These are phyloP conservation scores for Muraenolepis orangiensis DNA, from an alignment of 2,797 vertebrate species.

Conservation along the genomic window DNA sequence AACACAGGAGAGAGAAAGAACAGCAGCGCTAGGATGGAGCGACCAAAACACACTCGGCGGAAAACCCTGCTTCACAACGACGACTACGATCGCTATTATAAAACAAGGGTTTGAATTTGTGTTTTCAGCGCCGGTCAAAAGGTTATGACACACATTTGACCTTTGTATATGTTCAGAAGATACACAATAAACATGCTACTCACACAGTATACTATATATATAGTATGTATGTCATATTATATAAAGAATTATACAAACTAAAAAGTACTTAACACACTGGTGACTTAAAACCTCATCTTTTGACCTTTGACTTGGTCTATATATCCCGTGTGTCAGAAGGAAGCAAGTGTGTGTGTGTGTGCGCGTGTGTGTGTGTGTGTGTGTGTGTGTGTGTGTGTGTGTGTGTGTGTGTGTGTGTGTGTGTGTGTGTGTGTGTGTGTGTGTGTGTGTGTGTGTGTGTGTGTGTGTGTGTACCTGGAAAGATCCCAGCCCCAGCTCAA, in stretches of 20 bases:
- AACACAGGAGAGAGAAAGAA: background rate
- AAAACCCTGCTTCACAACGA: too few relatives aligned
- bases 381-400: too few relatives aligned
- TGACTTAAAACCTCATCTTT: background rate
- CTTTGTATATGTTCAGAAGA: background rate
- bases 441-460: background rate
- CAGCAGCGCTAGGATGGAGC: background rate
- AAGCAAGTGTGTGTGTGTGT: too few relatives aligned
- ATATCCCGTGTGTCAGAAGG: background rate
- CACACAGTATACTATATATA: background rate
- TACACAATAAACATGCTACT: background rate
- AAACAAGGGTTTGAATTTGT: too few relatives aligned
- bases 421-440: background rate
- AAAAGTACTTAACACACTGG: background rate
- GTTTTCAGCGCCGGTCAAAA: too few relatives aligned
- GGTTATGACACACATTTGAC: background rate
- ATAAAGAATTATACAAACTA: too few relatives aligned
- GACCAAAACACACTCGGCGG: too few relatives aligned
- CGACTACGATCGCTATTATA: too few relatives aligned
- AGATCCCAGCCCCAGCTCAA: conserved; percentile 95
- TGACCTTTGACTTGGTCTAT: background rate
- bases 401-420: background rate
- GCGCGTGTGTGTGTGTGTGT: too few relatives aligned
- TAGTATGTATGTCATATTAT: background rate
- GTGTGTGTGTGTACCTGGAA: conserved; percentile 82